phyloP scores from a whole-genome alignment of 2,113 vertebrate genomes.

The Elaphurus davidianus region DNA sequence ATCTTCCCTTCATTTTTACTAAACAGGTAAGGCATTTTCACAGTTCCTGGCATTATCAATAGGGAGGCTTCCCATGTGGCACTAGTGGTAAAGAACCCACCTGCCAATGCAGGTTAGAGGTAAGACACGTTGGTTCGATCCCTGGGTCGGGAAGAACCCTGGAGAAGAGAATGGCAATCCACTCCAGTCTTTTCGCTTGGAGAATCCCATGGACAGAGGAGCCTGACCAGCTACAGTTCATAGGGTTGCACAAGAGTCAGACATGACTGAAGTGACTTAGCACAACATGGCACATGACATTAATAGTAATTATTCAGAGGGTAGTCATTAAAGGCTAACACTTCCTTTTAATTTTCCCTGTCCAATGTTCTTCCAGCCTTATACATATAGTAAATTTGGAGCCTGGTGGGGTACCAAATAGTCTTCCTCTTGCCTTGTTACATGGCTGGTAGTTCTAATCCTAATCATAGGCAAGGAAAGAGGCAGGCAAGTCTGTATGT shows the following conservation, averaged over 20 bases:
- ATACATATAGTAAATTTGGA: background rate
- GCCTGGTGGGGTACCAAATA: accelerated
- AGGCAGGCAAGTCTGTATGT: background rate
- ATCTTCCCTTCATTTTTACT: background rate
- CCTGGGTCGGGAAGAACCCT: background rate
- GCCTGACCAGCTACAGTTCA: background rate
- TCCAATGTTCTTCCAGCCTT: background rate
- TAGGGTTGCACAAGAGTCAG: background rate
- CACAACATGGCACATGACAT: background rate
- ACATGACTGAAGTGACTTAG: background rate
- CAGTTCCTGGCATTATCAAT: background rate
- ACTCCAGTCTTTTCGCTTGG: background rate
- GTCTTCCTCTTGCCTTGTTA: background rate
- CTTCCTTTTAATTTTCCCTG: background rate
- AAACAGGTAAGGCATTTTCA: background rate
- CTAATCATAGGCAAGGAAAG: background rate
- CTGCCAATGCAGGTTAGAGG: background rate
- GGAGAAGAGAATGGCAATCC: background rate
- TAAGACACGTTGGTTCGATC: accelerated
- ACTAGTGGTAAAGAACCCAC: background rate
- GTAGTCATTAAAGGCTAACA: background rate
- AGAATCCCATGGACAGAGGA: background rate
- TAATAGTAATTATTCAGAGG: background rate
- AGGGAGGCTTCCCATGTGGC: background rate
- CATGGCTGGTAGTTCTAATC: background rate